A percentile compares a stretch with the other conserved stretches of the same genome.
Evolutionary conservation across 2,888 invertebrate genomes (phyloP).

Genomic region (Psylliodes chrysocephalus): DNA sequence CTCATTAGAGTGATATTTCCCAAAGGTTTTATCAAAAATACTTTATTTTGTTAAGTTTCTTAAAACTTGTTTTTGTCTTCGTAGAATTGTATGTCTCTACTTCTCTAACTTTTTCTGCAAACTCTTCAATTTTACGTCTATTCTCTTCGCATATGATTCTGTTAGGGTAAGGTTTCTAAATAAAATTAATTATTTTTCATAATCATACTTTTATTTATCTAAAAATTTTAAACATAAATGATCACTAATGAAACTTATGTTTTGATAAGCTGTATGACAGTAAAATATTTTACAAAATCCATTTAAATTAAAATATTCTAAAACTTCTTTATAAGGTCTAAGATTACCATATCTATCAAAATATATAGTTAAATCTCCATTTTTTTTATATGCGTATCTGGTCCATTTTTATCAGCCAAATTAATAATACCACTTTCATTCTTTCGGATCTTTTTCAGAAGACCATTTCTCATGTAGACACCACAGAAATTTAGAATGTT

Average conservation of each 20-base stretch:
- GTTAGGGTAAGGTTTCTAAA: too few relatives aligned
- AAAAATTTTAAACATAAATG: background rate
- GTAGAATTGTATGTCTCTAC: too few relatives aligned
- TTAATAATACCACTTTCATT: background rate
- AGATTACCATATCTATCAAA: conserved; percentile 8
- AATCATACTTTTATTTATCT: too few relatives aligned
- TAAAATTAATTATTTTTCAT: too few relatives aligned
- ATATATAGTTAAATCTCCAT: background rate
- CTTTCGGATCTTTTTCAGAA: background rate
- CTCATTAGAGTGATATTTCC: too few relatives aligned
- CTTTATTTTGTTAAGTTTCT: too few relatives aligned
- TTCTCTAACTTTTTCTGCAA: too few relatives aligned
- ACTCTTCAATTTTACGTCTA: too few relatives aligned
- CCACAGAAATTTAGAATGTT: background rate
- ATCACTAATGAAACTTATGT: background rate
- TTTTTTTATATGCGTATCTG: background rate
- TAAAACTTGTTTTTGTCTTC: too few relatives aligned
- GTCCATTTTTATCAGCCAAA: background rate
- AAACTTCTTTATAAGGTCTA: background rate
- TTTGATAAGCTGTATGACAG: background rate
- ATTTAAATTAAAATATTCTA: conserved; percentile 7
- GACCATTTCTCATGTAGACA: background rate
- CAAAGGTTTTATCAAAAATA: too few relatives aligned
- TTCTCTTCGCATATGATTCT: too few relatives aligned
- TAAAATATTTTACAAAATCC: background rate